Conservation (phyloP, 1,140 invertebrate species). For the Limonius californicus region DNA sequence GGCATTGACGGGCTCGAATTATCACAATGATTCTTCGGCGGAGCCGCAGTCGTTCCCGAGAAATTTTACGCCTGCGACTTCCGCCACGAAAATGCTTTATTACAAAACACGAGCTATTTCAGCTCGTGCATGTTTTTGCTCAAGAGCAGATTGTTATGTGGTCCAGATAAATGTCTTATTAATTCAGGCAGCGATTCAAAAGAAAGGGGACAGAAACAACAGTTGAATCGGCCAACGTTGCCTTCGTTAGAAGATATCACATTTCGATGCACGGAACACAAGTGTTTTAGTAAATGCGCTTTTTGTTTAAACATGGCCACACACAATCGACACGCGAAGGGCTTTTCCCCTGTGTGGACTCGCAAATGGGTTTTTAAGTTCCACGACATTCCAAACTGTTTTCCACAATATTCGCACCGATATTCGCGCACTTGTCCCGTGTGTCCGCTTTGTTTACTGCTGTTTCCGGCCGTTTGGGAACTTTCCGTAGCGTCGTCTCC, state of each 20-base stretch:
- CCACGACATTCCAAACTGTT: conserved; percentile 87
- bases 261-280: conserved; percentile 81
- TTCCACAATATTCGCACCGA: conserved; percentile 80
- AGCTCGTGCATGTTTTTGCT: conserved; percentile 81
- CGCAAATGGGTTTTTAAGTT: conserved; percentile 81
- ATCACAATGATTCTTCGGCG: conserved; percentile 21
- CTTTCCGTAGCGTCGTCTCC: conserved; percentile 52
- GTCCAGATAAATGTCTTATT: conserved; percentile 78
- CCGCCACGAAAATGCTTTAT: conserved; percentile 1
- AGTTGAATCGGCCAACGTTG: conserved; percentile 70
- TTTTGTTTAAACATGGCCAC: conserved; percentile 88
- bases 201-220: conserved; percentile 79
- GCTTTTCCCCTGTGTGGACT: conserved; percentile 83
- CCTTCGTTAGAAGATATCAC: conserved; percentile 71
- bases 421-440: conserved; percentile 68
- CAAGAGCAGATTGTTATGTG: conserved; percentile 78
- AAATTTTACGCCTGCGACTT: conserved; percentile 17
- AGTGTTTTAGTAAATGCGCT: conserved; percentile 77
- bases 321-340: conserved; percentile 79
- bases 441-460: conserved; percentile 51
- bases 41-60: conserved; percentile 33
- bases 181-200: conserved; percentile 80
- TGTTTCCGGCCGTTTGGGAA: conserved; percentile 46
- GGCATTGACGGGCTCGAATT: conserved; percentile 21
- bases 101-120: conserved; percentile 38